phyloP scores from a whole-genome alignment of 2,113 vertebrate species.

The Tachycineta bicolor region DNA sequence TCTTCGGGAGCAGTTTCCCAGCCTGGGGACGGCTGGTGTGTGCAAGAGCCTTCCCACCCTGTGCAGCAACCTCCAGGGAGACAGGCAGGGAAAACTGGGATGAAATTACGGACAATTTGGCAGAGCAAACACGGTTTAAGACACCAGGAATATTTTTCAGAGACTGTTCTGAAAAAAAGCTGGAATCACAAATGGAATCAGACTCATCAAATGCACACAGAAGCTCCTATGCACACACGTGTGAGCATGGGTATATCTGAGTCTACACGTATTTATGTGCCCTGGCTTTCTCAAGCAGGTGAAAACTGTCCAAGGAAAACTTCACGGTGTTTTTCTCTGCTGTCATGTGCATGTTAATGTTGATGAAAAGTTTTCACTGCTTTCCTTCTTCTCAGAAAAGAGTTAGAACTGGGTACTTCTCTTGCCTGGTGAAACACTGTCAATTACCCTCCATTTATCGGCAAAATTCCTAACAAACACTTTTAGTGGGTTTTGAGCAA shows the following conservation, averaged over 20 bases:
- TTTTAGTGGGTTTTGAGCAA: not conserved
- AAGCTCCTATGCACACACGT: not conserved
- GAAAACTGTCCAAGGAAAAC: conserved; percentile 32
- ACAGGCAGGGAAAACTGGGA: not conserved
- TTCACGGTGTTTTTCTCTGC: not conserved
- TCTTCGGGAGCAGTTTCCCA: not conserved
- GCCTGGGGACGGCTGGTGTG: not conserved
- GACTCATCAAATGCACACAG: not conserved
- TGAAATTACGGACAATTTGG: not conserved
- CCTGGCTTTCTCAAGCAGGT: not conserved
- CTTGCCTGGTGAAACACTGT: not conserved
- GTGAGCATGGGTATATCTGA: not conserved
- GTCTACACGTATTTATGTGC: not conserved
- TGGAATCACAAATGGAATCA: not conserved
- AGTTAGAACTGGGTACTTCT: not conserved
- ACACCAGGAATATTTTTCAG: not conserved
- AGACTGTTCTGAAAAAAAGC: not conserved
- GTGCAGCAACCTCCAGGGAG: not conserved
- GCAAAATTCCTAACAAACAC: not conserved
- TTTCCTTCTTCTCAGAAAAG: not conserved
- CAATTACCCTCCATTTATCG: not conserved
- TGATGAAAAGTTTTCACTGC: not conserved
- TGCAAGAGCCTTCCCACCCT: not conserved
- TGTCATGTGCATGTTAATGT: not conserved
- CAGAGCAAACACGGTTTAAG: not conserved